Evolutionary conservation across 2,888 invertebrate genomes (phyloP).

Genomic region (Lepidocyrtoides sp.): DNA sequence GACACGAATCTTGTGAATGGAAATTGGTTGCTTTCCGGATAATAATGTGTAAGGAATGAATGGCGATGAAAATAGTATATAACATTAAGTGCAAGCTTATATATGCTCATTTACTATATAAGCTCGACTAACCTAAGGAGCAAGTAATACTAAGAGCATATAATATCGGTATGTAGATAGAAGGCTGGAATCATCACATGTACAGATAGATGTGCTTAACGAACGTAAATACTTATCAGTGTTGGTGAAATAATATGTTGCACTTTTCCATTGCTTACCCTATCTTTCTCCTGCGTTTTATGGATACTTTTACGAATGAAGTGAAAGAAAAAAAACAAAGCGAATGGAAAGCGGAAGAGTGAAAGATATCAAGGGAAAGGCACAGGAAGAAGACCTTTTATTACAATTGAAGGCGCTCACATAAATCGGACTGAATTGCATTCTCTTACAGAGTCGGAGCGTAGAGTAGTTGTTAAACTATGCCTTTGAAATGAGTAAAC

Average conservation of each 20-base stretch:
- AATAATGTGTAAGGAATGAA: slow-evolving; percentile 16
- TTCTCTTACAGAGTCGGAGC: not conserved
- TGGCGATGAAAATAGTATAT: not conserved
- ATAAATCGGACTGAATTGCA: slow-evolving; percentile 63
- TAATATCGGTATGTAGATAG: not conserved
- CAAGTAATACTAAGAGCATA: no score
- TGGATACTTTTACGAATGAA: slow-evolving; percentile 39
- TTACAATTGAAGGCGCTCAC: slow-evolving; percentile 71
- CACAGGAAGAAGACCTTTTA: slow-evolving; percentile 65
- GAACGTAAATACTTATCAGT: not conserved
- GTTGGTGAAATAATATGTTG: slow-evolving; percentile 57
- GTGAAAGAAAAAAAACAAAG: slow-evolving; percentile 36
- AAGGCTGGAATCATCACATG: not conserved
- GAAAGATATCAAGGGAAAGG: not conserved
- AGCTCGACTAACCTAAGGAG: no score
- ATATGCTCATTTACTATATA: no score
- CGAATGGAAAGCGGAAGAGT: not conserved
- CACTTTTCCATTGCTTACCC: slow-evolving; percentile 33
- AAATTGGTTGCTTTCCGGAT: slow-evolving; percentile 31
- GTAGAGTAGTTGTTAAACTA: not conserved
- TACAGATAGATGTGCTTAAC: not conserved
- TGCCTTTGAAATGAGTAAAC: not conserved
- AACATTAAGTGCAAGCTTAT: no score
- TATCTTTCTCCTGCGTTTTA: not conserved
- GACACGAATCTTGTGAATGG: slow-evolving; percentile 51